Evolutionary conservation across 1,140 invertebrate genomes (phyloP).

Genomic region (Samia ricini): DNA sequence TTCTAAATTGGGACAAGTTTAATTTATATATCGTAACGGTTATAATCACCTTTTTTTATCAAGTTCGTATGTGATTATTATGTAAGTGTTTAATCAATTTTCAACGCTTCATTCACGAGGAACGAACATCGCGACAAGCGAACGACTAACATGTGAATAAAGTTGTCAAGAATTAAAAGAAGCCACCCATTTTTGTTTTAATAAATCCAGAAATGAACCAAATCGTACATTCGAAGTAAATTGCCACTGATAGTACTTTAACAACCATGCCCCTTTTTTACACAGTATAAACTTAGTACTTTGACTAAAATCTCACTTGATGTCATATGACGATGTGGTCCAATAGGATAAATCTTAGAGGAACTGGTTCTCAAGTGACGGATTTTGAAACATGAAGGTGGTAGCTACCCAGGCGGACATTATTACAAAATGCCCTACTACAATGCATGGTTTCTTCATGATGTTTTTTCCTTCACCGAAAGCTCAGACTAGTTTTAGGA

Average conservation of each 20-base stretch:
- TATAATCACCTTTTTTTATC: constrained; percentile 3
- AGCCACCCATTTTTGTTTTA: constrained; percentile 54
- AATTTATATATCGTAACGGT: constrained; percentile 10
- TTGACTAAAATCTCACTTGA: too few species aligned
- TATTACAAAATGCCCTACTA: too few species aligned
- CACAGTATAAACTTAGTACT: too few species aligned
- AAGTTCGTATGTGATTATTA: constrained; percentile 11
- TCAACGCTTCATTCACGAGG: constrained; percentile 3
- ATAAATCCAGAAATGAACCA: constrained; percentile 65
- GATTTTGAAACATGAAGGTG: too few species aligned
- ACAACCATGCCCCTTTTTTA: too few species aligned
- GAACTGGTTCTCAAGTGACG: too few species aligned
- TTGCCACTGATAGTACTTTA: constrained; percentile 68
- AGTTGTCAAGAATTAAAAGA: constrained; percentile 44
- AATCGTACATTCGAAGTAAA: constrained; percentile 23
- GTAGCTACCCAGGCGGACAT: too few species aligned
- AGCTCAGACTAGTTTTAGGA: too few species aligned
- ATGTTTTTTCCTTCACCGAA: too few species aligned
- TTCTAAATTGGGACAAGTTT: constrained; percentile 8
- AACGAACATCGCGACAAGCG: constrained; percentile 6
- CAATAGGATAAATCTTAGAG: too few species aligned
- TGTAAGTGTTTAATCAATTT: constrained; percentile 17
- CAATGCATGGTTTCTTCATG: too few species aligned
- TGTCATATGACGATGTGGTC: too few species aligned
- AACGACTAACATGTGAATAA: constrained; percentile 38